Base-by-base conservation (phyloP, 2,888 invertebrate species). In the Spodoptera exigua region DNA sequence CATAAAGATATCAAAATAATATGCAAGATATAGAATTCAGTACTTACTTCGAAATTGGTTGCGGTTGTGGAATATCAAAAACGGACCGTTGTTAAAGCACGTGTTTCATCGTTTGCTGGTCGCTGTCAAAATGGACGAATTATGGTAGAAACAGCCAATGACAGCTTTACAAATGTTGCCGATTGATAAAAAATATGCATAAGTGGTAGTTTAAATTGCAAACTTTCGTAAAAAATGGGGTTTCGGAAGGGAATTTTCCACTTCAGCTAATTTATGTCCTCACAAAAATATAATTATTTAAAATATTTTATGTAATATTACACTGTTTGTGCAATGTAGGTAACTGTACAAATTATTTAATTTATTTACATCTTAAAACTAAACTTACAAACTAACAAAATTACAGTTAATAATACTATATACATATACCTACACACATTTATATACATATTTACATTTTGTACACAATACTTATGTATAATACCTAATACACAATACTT, bases 231-330 rank as follows among this genome's bases (percentile, higher is more conserved):
- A 49, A 49, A 32, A 49, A 2, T 49, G 9, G 0, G n/a, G 49
- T 49, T 49, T 49, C 27, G 39, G 39, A 49, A 40, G 9, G 39
- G 49, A 40, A 17, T 40, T 49, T 40, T 49, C 49, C 49, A 39
- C 5, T 40, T 40, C 40, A 32, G 0, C 27, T 3, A 49, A 0
- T 16, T 49, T 32, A n/a, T 49, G 39, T 49, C 49, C 49, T 27
- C 32, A 27, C 39, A 40, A 2, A 49, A 10, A 49, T 39, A 0
- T 0, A 49, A 49, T 49, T 49, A 49, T 49, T 49, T 49, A n/a
- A 27, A 49, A 39, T 27, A 32, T 39, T 39, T 3, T 39, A 27
- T 39, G 21, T 2, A 0, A 39, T 1, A 1, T 49, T 27, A 49
- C 1, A 27, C 27, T 39, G 1, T n/a, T 46, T 2, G 16, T 46